A percentile compares a stretch with the other conserved stretches of the same genome.
phyloP scores from a whole-genome alignment of 2,888 invertebrate genomes.

The Drosophila peninsularis region DNA sequence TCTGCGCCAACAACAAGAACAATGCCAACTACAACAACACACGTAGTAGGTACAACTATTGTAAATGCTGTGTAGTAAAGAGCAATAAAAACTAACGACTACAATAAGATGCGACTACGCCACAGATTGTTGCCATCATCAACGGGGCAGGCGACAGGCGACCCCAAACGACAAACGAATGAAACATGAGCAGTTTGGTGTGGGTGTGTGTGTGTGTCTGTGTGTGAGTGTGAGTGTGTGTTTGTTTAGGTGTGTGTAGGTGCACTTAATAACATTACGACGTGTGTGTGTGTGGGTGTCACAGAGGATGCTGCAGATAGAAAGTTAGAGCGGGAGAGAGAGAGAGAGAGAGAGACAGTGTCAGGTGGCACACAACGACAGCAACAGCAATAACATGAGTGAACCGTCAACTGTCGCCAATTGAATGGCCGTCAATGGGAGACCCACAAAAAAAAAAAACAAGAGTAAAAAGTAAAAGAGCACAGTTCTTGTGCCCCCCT shows the following conservation, averaged over 20 bases:
- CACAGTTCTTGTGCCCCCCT: constrained; percentile 31
- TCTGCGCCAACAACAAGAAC: constrained; percentile 28
- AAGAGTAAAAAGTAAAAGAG: constrained; percentile 14
- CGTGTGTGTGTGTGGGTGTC: constrained; percentile 13
- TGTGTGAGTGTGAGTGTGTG: constrained; percentile 2
- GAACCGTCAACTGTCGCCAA: constrained; percentile 64
- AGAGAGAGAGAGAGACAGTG: constrained; percentile 12
- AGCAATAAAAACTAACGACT: constrained; percentile 66
- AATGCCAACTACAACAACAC: constrained; percentile 20
- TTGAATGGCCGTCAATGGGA: constrained; percentile 69
- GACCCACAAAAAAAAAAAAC: constrained; percentile 33
- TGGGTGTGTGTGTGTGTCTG: constrained; percentile 8
- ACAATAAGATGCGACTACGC: constrained; percentile 58
- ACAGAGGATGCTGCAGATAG: constrained; percentile 21
- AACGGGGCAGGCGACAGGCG: constrained; percentile 25
- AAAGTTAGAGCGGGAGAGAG: background rate
- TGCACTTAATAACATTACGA: constrained; percentile 42
- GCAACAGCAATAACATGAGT: constrained; percentile 24
- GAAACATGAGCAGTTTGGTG: constrained; percentile 36
- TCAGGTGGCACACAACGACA: constrained; percentile 46
- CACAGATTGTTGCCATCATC: constrained; percentile 62
- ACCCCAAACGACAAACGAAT: constrained; percentile 51
- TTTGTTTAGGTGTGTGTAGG: constrained; percentile 17
- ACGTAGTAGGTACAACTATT: constrained; percentile 31
- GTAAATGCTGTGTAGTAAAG: constrained; percentile 43